Conservation (phyloP, 1,140 invertebrate species). For the Gonioctena quinquepunctata region DNA sequence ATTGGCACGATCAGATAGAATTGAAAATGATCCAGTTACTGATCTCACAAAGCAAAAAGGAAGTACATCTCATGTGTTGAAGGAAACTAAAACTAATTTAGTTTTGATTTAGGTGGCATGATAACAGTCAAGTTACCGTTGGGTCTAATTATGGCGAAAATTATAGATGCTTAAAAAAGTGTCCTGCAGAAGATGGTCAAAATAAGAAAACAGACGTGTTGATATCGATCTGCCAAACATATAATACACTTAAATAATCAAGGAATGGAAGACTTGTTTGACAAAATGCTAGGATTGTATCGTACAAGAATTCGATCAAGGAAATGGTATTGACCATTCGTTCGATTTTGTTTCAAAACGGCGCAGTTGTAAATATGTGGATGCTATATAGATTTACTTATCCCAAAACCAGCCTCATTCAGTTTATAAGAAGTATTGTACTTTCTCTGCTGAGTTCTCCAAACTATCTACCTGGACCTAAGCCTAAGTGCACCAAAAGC, state of each 20-base stretch:
- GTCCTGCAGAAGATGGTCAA: slow-evolving; percentile 33
- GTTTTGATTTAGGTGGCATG: too few species aligned
- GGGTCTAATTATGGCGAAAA: slow-evolving; percentile 25
- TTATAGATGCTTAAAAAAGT: too few species aligned
- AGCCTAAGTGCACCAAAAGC: not conserved
- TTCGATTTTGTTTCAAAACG: slow-evolving; percentile 26
- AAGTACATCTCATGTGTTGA: not conserved
- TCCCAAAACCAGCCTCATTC: not conserved
- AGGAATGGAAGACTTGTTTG: slow-evolving; percentile 36
- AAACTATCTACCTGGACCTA: not conserved
- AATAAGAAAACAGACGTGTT: slow-evolving; percentile 36
- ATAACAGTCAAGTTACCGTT: slow-evolving; percentile 38
- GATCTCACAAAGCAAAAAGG: slow-evolving; percentile 8
- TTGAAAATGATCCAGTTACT: slow-evolving; percentile 19
- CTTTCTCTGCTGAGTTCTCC: slow-evolving; percentile 14
- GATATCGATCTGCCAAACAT: slow-evolving; percentile 24
- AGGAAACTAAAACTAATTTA: too few species aligned
- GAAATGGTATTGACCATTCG: slow-evolving; percentile 35
- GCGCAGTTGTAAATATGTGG: slow-evolving; percentile 32
- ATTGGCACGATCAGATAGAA: slow-evolving; percentile 32
- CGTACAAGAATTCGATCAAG: slow-evolving; percentile 21
- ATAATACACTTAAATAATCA: slow-evolving; percentile 35
- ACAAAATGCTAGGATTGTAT: slow-evolving; percentile 34
- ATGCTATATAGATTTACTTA: not conserved
- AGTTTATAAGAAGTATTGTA: slow-evolving; percentile 18